Evolutionary conservation across 2,888 invertebrate species (phyloP).

Genomic region (Ichneumoninae sp.): DNA sequence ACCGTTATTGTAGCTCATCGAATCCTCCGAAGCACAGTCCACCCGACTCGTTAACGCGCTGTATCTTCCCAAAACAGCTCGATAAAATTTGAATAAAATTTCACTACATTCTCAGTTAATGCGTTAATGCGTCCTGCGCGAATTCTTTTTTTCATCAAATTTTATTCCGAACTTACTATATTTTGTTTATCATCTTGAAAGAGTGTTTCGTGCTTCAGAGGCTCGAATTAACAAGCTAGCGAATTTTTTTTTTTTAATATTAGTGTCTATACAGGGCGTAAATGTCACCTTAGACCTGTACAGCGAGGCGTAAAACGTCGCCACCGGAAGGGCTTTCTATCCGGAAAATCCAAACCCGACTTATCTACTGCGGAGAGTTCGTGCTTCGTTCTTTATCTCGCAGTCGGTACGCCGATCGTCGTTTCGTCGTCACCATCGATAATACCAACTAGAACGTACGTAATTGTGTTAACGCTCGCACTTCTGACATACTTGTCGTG

Average conservation of each 20-base stretch:
- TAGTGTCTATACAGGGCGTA: neutral
- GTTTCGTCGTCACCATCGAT: conserved; percentile 36
- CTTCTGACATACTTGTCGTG: conserved; percentile 25
- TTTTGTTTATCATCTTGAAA: neutral
- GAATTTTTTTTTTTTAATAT: neutral
- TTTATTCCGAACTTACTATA: neutral
- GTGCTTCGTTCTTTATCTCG: conserved; percentile 22
- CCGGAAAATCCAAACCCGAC: conserved; percentile 13
- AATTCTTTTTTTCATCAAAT: neutral
- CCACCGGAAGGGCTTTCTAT: conserved; percentile 31
- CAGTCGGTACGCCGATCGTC: conserved; percentile 50
- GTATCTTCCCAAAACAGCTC: neutral
- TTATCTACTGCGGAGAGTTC: conserved; percentile 6
- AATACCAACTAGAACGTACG: conserved; percentile 41
- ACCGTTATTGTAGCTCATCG: neutral
- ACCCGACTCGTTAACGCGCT: neutral
- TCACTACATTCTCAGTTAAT: neutral
- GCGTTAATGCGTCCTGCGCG: neutral
- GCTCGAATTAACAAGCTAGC: neutral
- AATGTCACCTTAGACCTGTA: conserved; percentile 31
- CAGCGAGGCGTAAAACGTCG: conserved; percentile 48
- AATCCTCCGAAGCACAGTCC: neutral
- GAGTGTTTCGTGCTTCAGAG: neutral
- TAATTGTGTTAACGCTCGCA: conserved; percentile 22
- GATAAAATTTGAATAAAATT: neutral